phyloP scores from a whole-genome alignment of 1,140 invertebrate genomes.

The Bombus soroeensis region DNA sequence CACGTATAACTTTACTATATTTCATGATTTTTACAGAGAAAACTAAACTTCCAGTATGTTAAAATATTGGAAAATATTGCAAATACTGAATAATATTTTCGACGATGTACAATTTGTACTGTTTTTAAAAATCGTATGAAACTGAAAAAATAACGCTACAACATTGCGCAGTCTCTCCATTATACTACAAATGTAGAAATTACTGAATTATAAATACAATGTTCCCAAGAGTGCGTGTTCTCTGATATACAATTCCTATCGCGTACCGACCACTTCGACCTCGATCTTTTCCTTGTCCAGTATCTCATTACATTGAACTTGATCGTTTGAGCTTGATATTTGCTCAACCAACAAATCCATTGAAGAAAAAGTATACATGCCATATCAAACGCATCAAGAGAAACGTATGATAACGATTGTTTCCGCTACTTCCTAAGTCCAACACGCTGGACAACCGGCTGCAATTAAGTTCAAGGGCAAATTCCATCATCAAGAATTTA shows the following conservation, averaged over 20 bases:
- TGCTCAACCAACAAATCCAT: background rate
- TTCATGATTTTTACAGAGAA: background rate
- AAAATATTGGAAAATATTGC: background rate
- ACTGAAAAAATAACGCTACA: background rate
- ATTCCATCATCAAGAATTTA: constrained; percentile 46
- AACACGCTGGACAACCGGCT: background rate
- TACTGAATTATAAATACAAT: background rate
- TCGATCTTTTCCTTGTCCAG: background rate
- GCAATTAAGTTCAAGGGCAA: constrained; percentile 63
- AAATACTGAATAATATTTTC: background rate
- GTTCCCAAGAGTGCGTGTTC: background rate
- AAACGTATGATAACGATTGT: background rate
- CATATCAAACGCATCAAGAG: background rate
- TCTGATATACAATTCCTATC: background rate
- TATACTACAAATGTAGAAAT: background rate
- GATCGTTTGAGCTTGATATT: background rate
- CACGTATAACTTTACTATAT: background rate
- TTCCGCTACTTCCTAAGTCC: background rate
- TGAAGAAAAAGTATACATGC: background rate
- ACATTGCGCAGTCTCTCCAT: too few relatives aligned
- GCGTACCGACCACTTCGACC: background rate
- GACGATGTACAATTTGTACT: background rate
- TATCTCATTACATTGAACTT: background rate
- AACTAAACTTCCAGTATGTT: background rate
- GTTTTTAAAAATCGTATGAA: background rate